phyloP scores from a whole-genome alignment of 2,113 vertebrate genomes.

The Erythrolamprus reginae region DNA sequence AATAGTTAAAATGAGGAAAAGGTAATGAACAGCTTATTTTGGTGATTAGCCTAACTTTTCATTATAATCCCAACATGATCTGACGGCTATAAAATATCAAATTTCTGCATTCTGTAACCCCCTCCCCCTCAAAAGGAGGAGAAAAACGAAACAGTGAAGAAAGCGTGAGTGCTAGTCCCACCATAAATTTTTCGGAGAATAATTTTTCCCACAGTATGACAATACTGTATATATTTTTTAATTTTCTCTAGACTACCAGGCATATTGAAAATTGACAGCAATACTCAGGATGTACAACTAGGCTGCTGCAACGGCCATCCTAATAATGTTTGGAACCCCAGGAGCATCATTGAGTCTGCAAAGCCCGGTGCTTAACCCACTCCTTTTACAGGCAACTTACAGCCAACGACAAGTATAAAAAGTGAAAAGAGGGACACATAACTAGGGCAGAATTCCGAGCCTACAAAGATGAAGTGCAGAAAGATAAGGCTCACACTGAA shows the following conservation, averaged over 20 bases:
- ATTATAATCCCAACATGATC: background rate
- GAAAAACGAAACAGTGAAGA: background rate
- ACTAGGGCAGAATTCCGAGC: too few species aligned
- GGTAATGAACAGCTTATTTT: background rate
- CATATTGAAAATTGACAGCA: background rate
- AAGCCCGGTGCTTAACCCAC: background rate
- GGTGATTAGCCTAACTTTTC: background rate
- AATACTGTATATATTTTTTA: too few species aligned
- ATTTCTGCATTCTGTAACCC: background rate
- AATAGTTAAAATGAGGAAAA: background rate
- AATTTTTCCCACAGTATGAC: background rate
- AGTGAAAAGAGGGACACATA: too few species aligned
- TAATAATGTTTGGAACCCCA: background rate
- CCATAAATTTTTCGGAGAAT: background rate
- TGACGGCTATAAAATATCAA: background rate
- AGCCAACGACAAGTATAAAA: too few species aligned
- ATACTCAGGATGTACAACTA: background rate
- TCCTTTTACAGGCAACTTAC: background rate
- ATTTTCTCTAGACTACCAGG: background rate
- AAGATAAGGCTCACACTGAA: too few species aligned
- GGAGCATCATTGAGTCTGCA: background rate
- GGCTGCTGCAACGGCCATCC: background rate
- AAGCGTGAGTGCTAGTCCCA: background rate
- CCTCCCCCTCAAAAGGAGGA: background rate
- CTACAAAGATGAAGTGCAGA: too few species aligned